Base-by-base conservation (phyloP, 2,797 vertebrate species). In the Tolypeutes matacus region DNA sequence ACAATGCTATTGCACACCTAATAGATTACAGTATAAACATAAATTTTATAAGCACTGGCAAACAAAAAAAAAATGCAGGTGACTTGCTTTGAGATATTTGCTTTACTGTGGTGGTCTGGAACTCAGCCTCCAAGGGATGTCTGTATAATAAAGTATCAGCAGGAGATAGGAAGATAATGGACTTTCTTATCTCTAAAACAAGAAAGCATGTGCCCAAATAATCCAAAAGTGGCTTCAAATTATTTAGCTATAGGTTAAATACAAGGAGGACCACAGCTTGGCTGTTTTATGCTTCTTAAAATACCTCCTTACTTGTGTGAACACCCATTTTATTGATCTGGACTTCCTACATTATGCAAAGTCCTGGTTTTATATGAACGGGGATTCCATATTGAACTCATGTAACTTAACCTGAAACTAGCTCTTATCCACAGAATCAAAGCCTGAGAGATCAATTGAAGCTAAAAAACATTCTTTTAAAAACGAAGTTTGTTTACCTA, bases 361-460 rank as follows among this genome's bases (percentile, higher is more conserved):
- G 85, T 95, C 14, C 27, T 89, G 39, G 5, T 89, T 96, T 94
- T 81, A 20, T 83, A 78, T 49, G 90, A 93, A 91, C 25, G 86
- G 53, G n/a, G 62, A 89, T 89, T 89, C 75, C 77, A 62, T 53
- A 86, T 2, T 92, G 90, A 95, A 83, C 23, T 18, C 49, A 36
- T 34, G 4, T 64, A 77, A 62, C 18, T 78, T 78, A 89, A 89
- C 46, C 51, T 65, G 51, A 94, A 96, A 93, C 34, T 53, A 91
- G 21, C 86, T 95, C 25, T 70, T 88, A 69, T 60, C 34, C 72
- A 87, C 46, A 81, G 69, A 82, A 58, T 64, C 15, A 73, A 93
- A 91, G n/a, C n/a, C 14, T 88, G 39, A 89, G 76, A 89, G 92
- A 94, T 84, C 20, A 80, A 39, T 75, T 7, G 29, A 93, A 94